These are phyloP conservation scores for Coenonympha glycerion DNA, from an alignment of 2,888 invertebrate genomes.

Conservation along the genomic window DNA sequence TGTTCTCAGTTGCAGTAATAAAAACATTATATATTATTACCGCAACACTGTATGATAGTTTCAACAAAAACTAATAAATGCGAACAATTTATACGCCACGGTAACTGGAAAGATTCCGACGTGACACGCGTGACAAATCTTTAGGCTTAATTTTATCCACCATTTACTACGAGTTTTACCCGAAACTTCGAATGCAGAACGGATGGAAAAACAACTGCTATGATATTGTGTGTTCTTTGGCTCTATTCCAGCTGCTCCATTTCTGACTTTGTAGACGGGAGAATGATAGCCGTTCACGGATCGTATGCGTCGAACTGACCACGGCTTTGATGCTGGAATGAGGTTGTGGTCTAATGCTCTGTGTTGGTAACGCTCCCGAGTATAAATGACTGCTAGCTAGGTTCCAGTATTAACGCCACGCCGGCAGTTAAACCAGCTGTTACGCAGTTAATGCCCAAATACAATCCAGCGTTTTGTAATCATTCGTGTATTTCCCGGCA, in stretches of 20 bases:
- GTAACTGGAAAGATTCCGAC: slow-evolving; percentile 58
- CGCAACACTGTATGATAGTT: slow-evolving; percentile 11
- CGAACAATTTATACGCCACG: slow-evolving; percentile 53
- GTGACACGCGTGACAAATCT: slow-evolving; percentile 59
- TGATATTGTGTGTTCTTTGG: slow-evolving; percentile 44
- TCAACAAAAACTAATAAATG: slow-evolving; percentile 14
- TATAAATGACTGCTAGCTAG: slow-evolving; percentile 46
- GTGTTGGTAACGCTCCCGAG: slow-evolving; percentile 36
- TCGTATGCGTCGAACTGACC: slow-evolving; percentile 60
- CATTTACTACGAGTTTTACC: slow-evolving; percentile 46
- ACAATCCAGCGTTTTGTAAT: slow-evolving; percentile 10
- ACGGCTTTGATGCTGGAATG: slow-evolving; percentile 64
- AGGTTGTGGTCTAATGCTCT: slow-evolving; percentile 52
- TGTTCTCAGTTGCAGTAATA: neutral
- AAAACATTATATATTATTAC: neutral
- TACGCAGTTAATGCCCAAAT: slow-evolving; percentile 18
- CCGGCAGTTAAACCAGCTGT: slow-evolving; percentile 61
- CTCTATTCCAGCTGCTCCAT: slow-evolving; percentile 61
- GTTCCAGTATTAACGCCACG: slow-evolving; percentile 55
- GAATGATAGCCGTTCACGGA: slow-evolving; percentile 67
- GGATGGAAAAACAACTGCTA: slow-evolving; percentile 41
- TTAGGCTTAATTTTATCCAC: slow-evolving; percentile 51
- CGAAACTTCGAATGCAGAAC: slow-evolving; percentile 39
- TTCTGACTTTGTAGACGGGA: slow-evolving; percentile 55
- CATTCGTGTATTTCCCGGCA: slow-evolving; percentile 3